Conservation (phyloP, 2,888 invertebrate genomes). For the Eristalinus sepulchralis region DNA sequence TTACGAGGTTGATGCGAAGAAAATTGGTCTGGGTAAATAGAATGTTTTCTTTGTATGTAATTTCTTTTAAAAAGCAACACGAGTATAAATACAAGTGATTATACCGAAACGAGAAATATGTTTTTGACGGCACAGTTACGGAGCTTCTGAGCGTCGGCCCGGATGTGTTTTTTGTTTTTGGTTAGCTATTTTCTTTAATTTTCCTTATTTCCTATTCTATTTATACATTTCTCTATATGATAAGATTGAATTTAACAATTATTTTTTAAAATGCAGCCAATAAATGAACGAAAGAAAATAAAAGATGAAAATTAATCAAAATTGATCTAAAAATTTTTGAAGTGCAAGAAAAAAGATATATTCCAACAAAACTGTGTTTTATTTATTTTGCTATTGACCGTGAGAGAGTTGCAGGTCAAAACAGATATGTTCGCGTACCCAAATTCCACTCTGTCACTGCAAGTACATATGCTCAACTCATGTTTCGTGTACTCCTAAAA, state of each 20-base stretch:
- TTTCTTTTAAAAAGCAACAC: constrained; percentile 48
- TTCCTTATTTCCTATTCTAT: constrained; percentile 44
- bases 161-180: constrained; percentile 40
- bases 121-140: constrained; percentile 36
- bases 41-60: constrained; percentile 64
- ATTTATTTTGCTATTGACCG: background rate
- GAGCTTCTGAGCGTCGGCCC: constrained; percentile 50
- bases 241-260: constrained; percentile 67
- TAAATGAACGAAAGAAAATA: constrained; percentile 52
- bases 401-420: too few species aligned
- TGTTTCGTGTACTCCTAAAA: too few species aligned
- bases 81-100: constrained; percentile 63
- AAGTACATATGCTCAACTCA: too few species aligned
- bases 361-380: constrained; percentile 35
- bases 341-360: constrained; percentile 37
- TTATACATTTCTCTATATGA: constrained; percentile 57
- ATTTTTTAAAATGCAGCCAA: constrained; percentile 64
- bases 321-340: constrained; percentile 49
- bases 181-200: background rate
- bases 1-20: constrained; percentile 99
- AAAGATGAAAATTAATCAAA: constrained; percentile 54
- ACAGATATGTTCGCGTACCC: too few species aligned
- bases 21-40: constrained; percentile 92
- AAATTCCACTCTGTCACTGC: too few species aligned
- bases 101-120: constrained; percentile 52